A percentile compares a stretch with the other conserved stretches of the same genome.
phyloP scores from a whole-genome alignment of 1,140 invertebrate genomes.

The Melanaphis sacchari region DNA sequence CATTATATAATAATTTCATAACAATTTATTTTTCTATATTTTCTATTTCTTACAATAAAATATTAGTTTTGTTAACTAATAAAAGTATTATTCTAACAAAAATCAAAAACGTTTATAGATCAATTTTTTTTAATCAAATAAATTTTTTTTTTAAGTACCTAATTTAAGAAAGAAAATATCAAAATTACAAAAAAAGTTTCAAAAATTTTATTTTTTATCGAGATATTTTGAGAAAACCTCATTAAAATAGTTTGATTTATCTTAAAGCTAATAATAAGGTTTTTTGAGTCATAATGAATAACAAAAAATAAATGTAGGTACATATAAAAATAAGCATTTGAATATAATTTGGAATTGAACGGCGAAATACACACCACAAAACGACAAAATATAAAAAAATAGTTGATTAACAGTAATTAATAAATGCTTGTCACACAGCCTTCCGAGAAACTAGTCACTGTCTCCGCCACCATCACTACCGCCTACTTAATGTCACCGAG shows the following conservation, averaged over 20 bases:
- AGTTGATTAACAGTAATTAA: conserved; percentile 38
- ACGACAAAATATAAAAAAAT: background rate
- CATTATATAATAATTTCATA: too few relatives aligned
- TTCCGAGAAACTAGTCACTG: conserved; percentile 1
- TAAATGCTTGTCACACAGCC: conserved; percentile 16
- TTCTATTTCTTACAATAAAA: too few relatives aligned
- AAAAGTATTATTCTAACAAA: too few relatives aligned
- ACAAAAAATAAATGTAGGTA: background rate
- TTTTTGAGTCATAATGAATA: background rate
- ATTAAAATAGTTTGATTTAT: background rate
- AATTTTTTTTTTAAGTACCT: too few relatives aligned
- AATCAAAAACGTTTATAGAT: too few relatives aligned
- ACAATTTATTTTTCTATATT: too few relatives aligned
- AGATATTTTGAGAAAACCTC: background rate
- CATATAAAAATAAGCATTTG: background rate
- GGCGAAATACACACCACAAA: background rate
- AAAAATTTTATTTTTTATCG: too few relatives aligned
- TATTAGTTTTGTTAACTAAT: too few relatives aligned
- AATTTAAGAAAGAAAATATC: too few relatives aligned
- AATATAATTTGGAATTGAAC: background rate
- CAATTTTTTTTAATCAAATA: too few relatives aligned
- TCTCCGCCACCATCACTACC: background rate
- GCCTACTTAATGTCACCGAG: background rate
- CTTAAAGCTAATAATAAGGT: background rate
- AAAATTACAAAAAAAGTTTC: too few relatives aligned